Evolutionary conservation across 2,797 vertebrate genomes (phyloP), one percentile per base, ranked within the genome.

Genomic region (Merluccius polli): DNA sequence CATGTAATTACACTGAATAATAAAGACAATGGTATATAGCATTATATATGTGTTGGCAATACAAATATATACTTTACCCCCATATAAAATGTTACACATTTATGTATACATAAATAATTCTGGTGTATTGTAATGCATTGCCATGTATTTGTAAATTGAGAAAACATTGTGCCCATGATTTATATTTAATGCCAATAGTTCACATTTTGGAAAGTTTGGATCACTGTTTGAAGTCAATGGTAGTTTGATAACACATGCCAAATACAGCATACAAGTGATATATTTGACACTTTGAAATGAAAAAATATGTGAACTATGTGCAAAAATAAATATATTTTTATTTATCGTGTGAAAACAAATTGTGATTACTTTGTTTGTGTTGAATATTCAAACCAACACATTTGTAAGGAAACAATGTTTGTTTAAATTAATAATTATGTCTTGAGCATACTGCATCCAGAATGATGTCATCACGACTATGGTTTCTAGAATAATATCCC

Each of bases 321-420:
- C 78, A 88, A 75, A 89, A 90, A 91, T 90, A 92, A 92, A 93
- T 75, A 84, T 82, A 86, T 91, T 76, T 87, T 83, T 86, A 86
- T 89, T 85, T 90, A 90, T 89, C 88, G 30, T 63, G 21, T 38
- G 52, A 63, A 63, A 36, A 5, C 13, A 30, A 31, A n/a, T 30
- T 13, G 67, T 2, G 6, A 69, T 69, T 30, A 4, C 67, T 68
- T 68, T 29, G n/a, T 67, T 29, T 29, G 27, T 67, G 24, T 52
- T 52, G 13, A 52, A 21, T 52, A n/a, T 21, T n/a, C 4, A 52
- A 52, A 36, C 36, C 36, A 1, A 36, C 36, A 7, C 36, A 36
- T 36, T 36, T 36, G 36, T 52, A 7, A 52, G 15, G 48, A 52
- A 52, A 52, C 13, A 3, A 36, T 3, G 15, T 44, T 44, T 18